Evolutionary conservation across 2,113 vertebrate species (phyloP).

Genomic region (Machaerirhynchus nigripectus): DNA sequence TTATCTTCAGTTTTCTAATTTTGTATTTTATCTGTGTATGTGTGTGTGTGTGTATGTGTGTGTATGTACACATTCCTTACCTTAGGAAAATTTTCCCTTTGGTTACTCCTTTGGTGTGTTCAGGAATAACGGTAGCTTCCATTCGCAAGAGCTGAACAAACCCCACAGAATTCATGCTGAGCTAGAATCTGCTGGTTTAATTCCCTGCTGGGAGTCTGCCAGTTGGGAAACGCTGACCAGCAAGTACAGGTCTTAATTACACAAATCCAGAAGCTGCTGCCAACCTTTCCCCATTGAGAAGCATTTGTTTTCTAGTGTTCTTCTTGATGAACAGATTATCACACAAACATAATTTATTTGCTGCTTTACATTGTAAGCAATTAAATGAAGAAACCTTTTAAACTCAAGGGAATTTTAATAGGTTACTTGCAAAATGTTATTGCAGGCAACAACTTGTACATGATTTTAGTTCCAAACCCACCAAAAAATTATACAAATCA

Average conservation of each 20-base stretch:
- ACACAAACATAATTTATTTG: constrained; percentile 69
- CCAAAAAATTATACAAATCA: constrained; percentile 98
- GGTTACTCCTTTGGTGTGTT: background rate
- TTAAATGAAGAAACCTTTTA: constrained; percentile 79
- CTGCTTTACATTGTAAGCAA: constrained; percentile 68
- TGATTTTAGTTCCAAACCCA: constrained; percentile 84
- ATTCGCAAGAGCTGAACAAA: constrained; percentile 30
- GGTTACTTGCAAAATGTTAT: constrained; percentile 95
- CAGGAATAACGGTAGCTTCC: constrained; percentile 39
- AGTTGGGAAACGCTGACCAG: constrained; percentile 60
- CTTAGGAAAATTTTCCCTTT: background rate
- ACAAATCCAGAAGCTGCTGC: constrained; percentile 56
- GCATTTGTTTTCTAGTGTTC: constrained; percentile 63
- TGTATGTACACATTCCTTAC: background rate
- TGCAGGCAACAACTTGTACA: constrained; percentile 92
- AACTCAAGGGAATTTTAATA: constrained; percentile 86
- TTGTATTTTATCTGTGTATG: background rate
- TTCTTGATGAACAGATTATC: constrained; percentile 60
- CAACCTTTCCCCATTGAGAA: constrained; percentile 65
- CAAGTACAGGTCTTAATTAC: constrained; percentile 54
- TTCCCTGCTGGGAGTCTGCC: constrained; percentile 50
- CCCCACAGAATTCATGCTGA: constrained; percentile 44
- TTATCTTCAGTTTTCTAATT: background rate
- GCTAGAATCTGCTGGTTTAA: constrained; percentile 57
- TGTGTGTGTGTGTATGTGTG: too few relatives aligned